Conservation (phyloP, 2,888 invertebrate genomes). For the Tipula helvola region DNA sequence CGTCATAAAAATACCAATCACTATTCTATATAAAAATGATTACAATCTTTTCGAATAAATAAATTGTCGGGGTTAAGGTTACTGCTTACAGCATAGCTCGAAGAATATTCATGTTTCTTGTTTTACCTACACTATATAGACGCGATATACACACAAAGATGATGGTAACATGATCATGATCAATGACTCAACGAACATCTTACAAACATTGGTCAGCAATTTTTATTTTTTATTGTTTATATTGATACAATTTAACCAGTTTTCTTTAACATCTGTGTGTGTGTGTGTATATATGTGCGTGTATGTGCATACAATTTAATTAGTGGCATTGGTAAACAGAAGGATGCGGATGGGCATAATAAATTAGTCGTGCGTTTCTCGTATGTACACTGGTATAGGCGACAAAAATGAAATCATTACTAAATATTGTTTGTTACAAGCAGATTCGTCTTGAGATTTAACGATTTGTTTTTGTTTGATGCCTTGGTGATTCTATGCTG, state of each 20-base stretch:
- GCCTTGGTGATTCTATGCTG: neutral
- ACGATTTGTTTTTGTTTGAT: neutral
- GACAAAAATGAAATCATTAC: neutral
- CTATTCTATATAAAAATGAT: neutral
- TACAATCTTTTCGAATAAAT: neutral
- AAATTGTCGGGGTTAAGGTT: neutral
- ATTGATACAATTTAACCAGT: neutral
- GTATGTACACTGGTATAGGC: neutral
- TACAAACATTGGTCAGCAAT: neutral
- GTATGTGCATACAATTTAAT: neutral
- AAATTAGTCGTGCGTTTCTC: neutral
- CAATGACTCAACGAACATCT: neutral
- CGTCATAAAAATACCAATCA: neutral
- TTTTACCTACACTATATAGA: neutral
- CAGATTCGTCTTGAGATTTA: neutral
- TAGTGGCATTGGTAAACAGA: neutral
- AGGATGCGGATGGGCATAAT: neutral
- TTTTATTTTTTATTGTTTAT: neutral
- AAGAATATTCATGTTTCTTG: neutral
- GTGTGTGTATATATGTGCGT: neutral
- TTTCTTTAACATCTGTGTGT: neutral
- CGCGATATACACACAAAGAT: neutral
- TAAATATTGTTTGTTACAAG: neutral
- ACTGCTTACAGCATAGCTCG: neutral
- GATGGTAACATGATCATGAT: neutral